These are phyloP conservation scores for Orientallactaga bullata DNA, from an alignment of 2,113 vertebrate genomes.

Conservation along the genomic window DNA sequence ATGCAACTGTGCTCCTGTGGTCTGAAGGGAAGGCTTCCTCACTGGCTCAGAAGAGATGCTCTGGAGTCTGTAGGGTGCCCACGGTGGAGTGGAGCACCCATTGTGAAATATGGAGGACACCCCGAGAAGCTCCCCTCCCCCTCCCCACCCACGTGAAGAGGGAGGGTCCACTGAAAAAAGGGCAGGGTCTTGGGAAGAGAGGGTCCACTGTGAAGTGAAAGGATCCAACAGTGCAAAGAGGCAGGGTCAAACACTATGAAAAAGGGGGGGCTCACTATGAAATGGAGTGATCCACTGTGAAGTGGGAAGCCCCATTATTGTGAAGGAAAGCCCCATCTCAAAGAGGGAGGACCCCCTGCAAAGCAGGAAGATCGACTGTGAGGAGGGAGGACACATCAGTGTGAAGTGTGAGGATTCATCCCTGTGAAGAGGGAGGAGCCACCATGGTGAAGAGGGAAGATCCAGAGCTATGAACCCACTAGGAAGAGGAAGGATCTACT, in stretches of 20 bases:
- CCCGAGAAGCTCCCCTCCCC: not conserved
- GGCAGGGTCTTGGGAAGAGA: not conserved
- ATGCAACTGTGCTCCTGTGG: accelerated
- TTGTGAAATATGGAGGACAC: not conserved
- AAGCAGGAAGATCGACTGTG: too few relatives aligned
- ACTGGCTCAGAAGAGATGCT: not conserved
- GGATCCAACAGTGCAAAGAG: not conserved
- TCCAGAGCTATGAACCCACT: not conserved
- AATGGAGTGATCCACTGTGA: not conserved
- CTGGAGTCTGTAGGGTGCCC: accelerated
- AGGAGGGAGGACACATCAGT: not conserved
- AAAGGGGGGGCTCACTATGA: not conserved
- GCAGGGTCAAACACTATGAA: too few relatives aligned
- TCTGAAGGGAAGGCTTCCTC: not conserved
- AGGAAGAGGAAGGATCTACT: not conserved
- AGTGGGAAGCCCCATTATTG: not conserved
- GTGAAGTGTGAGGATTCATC: not conserved
- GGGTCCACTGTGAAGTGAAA: not conserved
- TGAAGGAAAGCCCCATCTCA: too few relatives aligned
- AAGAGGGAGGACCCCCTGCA: not conserved
- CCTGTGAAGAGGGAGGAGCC: not conserved
- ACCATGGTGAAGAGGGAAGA: too few relatives aligned
- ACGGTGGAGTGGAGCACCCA: accelerated
- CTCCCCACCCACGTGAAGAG: too few relatives aligned
- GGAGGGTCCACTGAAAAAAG: not conserved